These are phyloP conservation scores for Pantala flavescens DNA, from an alignment of 1,140 invertebrate genomes.

Conservation along the genomic window DNA sequence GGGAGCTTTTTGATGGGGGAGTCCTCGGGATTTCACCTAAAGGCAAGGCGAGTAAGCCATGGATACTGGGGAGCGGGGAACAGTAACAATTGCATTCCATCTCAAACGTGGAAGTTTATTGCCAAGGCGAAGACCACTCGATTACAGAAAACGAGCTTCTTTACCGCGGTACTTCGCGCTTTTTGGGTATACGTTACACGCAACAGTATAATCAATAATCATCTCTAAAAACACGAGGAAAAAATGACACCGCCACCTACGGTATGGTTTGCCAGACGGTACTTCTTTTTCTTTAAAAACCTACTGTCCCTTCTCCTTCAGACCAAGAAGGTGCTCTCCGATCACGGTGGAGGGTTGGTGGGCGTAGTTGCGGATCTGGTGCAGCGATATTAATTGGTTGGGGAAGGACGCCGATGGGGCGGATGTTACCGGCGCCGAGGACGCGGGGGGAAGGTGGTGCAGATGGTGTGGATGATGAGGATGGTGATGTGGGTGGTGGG, in stretches of 20 bases:
- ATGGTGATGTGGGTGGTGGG: constrained; percentile 67
- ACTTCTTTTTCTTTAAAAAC: not conserved
- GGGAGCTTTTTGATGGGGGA: not conserved
- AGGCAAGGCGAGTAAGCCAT: not conserved
- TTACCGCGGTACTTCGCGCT: too few species aligned
- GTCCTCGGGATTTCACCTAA: not conserved
- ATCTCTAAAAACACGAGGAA: not conserved
- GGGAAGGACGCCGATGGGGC: constrained; percentile 58
- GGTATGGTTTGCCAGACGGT: not conserved
- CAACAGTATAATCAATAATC: constrained; percentile 1
- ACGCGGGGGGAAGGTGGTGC: constrained; percentile 29
- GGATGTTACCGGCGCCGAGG: constrained; percentile 34
- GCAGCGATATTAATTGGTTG: constrained; percentile 88
- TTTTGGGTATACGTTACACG: constrained; percentile 1
- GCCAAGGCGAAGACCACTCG: too few species aligned
- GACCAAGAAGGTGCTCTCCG: constrained; percentile 40
- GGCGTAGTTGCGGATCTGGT: constrained; percentile 94
- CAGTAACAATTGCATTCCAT: not conserved
- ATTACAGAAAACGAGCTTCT: too few species aligned
- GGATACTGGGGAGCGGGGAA: not conserved
- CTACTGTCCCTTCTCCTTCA: constrained; percentile 42
- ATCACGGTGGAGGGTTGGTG: constrained; percentile 60
- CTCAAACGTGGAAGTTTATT: not conserved
- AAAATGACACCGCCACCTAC: not conserved
- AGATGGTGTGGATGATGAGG: constrained; percentile 82